Evolutionary conservation across 1,140 invertebrate genomes (phyloP), one percentile per base, ranked within the genome.

Genomic region (Uloborus diversus): DNA sequence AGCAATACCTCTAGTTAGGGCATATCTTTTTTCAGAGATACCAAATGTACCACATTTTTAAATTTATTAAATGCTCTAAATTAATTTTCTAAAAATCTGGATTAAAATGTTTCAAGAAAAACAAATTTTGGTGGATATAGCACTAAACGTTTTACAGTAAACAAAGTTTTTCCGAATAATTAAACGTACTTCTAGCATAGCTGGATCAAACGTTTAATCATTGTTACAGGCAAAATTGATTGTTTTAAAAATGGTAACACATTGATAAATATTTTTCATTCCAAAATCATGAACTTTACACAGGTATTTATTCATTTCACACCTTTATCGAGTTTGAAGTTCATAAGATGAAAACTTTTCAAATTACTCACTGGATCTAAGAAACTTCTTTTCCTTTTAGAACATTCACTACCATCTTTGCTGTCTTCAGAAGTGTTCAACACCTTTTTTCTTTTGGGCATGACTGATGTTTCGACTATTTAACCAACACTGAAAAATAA

Each of bases 331-430:
- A n/a, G 17, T 14, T 32, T 62, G 17, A 62, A 61, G 20, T 28
- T 28, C 4, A 61, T 7, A 4, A 61, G 30, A 61, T 28, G 9
- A 30, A 5, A 30, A 7, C 25, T 42, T 42, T 30, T 28, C n/a
- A 4, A 20, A 13, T 64, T 9, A 30, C 35, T 75, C 51, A 75
- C 70, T 23, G 70, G 70, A 49, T 75, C 70, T 20, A 75, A 59
- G 20, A 61, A 61, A 47, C 49, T 64, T 62, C 57, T 75, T 5
- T 42, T 56, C 27, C 51, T 53, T 20, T 75, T 75, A 3, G 70
- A 61, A 27, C 70, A 33, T 17, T 75, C 70, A 35, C 70, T 75
- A 1, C 70, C 70, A 75, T 75, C 70, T 62, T 75, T 75, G 42
- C 70, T 75, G 23, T 75, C 70, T 37, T 75, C 70, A 23, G 70